phyloP scores from a whole-genome alignment of 2,797 vertebrate species.

The Phoebastria nigripes region DNA sequence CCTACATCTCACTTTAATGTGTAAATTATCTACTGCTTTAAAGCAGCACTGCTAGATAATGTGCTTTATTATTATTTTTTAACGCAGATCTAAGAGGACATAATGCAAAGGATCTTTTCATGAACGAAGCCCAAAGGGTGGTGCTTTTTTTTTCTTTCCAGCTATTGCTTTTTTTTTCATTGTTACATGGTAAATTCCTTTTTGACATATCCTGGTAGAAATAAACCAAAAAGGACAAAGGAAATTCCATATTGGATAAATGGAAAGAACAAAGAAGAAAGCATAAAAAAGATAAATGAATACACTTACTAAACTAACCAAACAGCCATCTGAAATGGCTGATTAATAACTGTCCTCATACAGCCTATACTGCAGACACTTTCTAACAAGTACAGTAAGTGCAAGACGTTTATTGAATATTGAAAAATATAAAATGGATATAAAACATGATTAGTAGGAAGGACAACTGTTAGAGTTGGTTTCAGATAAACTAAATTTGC shows the following conservation, averaged over 20 bases:
- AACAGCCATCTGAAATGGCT: constrained; percentile 5
- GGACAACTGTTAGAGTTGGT: constrained; percentile 50
- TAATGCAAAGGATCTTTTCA: constrained; percentile 16
- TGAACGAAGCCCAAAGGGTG: constrained; percentile 6
- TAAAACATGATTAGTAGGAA: constrained; percentile 62
- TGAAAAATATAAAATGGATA: constrained; percentile 55
- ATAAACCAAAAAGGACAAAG: constrained; percentile 44
- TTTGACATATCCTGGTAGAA: constrained; percentile 6
- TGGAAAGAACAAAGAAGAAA: constrained; percentile 27
- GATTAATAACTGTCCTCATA: constrained; percentile 35
- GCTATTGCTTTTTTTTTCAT: neutral
- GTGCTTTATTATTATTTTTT: constrained; percentile 22
- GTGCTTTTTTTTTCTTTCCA: neutral
- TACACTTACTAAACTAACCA: constrained; percentile 39
- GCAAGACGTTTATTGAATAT: constrained; percentile 45
- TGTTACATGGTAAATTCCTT: constrained; percentile 17
- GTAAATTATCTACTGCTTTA: constrained; percentile 46
- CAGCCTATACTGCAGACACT: neutral
- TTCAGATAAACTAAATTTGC: constrained; percentile 60
- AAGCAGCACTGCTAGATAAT: constrained; percentile 21
- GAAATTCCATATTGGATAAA: constrained; percentile 49
- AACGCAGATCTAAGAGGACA: constrained; percentile 45
- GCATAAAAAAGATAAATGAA: constrained; percentile 28
- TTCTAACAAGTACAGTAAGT: constrained; percentile 10
- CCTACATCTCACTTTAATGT: constrained; percentile 45